Conservation (phyloP, 2,797 vertebrate genomes). For the Helostoma temminkii region DNA sequence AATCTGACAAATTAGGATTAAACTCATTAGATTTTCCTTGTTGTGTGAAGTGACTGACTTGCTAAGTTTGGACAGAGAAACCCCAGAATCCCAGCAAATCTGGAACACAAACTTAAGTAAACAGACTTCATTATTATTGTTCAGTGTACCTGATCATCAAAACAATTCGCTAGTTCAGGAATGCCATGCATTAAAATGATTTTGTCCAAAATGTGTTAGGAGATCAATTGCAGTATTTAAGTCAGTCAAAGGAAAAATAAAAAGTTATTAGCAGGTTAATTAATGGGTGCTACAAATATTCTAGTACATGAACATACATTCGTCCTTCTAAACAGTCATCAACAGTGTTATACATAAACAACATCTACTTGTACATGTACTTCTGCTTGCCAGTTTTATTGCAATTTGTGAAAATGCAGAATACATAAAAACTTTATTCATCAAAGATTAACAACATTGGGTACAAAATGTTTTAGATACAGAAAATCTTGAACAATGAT, state of each 20-base stretch:
- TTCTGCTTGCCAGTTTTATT: not conserved
- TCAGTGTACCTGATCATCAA: not conserved
- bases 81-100: not conserved
- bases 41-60: conserved; percentile 24
- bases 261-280: not conserved
- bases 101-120: not conserved
- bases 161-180: not conserved
- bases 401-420: conserved; percentile 5
- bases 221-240: not conserved
- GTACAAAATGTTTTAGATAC: conserved; percentile 27
- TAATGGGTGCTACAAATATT: conserved; percentile 1
- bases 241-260: not conserved
- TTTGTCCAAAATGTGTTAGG: not conserved
- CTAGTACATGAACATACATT: not conserved
- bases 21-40: conserved; percentile 45
- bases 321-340: not conserved
- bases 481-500: conserved; percentile 16
- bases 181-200: not conserved
- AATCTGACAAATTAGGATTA: conserved; percentile 54
- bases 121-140: too few species aligned
- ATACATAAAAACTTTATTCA: conserved; percentile 53
- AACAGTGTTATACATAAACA: not conserved
- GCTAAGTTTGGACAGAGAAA: not conserved
- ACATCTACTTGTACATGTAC: not conserved
- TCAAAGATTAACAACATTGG: conserved; percentile 18